Evolutionary conservation across 1,140 invertebrate species (phyloP), one percentile per base, ranked within the genome.

Genomic region (Drosophila funebris): DNA sequence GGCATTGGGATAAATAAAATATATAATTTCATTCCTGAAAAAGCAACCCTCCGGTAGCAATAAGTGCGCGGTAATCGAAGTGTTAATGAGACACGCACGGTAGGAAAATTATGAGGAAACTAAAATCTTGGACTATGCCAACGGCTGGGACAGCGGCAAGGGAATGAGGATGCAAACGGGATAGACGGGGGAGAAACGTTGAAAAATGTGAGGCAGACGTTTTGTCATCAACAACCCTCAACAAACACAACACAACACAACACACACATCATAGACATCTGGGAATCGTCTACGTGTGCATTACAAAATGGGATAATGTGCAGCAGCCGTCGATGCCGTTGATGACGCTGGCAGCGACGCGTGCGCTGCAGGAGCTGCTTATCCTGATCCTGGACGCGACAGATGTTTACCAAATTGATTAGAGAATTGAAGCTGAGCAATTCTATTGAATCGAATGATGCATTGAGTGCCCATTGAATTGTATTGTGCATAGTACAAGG

Each of bases 381-480:
- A 73, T 73, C 64, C 70, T 68, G 71, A 64, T 69, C 48, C 64
- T 48, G 72, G 58, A 63, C 53, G 46, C 83, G 83, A 87, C 83
- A 87, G 83, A 87, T 87, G 83, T 87, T 87, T 87, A 83, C 83
- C 78, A 83, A 87, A 88, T 87, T 87, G 83, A 87, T 87, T 87
- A 83, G 75, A 76, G 78, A 64, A 71, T 82, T 60, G 64, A 31
- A 36, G 48, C 54, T 68, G 62, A 52, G 56, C 52, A 54, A 61
- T 73, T 33, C 79, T 33, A 73, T 68, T 81, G 78, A 78, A 69
- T 69, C 53, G 58, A 71, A 61, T 63, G 81, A 77, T 72, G 72
- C 68, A 78, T 85, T 71, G 66, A 79, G 71, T 62, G 76, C 46
- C 68, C 67, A 68, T 64, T 61, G 18, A 18, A 18, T 11, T 11